phyloP scores from a whole-genome alignment of 2,113 vertebrate species.

The Speoplatyrhinus poulsoni region DNA sequence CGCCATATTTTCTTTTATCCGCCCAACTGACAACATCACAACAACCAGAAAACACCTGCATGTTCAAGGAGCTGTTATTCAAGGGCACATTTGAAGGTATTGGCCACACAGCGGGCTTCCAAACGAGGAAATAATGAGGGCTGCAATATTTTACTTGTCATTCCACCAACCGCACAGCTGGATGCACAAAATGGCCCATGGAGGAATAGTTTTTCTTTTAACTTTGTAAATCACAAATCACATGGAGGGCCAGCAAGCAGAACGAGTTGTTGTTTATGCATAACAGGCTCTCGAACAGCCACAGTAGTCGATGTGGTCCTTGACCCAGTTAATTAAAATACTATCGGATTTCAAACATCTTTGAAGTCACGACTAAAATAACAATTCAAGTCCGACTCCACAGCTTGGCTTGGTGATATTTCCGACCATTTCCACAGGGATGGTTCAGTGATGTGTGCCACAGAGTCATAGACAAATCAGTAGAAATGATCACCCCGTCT shows the following conservation, averaged over 20 bases:
- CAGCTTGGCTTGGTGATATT: slow-evolving; percentile 49
- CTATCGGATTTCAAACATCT: slow-evolving; percentile 54
- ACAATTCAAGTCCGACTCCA: slow-evolving; percentile 56
- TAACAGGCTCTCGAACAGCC: slow-evolving; percentile 31
- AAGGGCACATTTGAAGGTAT: neutral
- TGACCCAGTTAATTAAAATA: slow-evolving; percentile 73
- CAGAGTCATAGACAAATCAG: neutral
- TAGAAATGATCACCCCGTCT: neutral
- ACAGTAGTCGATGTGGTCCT: slow-evolving; percentile 62
- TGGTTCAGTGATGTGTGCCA: slow-evolving; percentile 26
- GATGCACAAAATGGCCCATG: slow-evolving; percentile 16
- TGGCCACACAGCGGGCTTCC: no score
- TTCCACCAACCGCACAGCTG: slow-evolving; percentile 24
- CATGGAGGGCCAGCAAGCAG: slow-evolving; percentile 32
- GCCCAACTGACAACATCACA: slow-evolving; percentile 12
- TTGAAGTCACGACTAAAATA: slow-evolving; percentile 63
- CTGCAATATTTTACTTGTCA: slow-evolving; percentile 20
- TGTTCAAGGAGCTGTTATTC: slow-evolving; percentile 28
- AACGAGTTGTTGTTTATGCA: slow-evolving; percentile 51
- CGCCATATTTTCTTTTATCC: neutral
- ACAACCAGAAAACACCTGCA: slow-evolving; percentile 42
- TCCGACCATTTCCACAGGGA: slow-evolving; percentile 47
- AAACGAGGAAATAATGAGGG: slow-evolving; percentile 4
- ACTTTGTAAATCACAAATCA: slow-evolving; percentile 26
- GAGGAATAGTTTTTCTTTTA: neutral